Percentiles rank a stretch among this genome's conserved stretches.
phyloP scores from a whole-genome alignment of 1,140 invertebrate species.

The Orchesella cincta region DNA sequence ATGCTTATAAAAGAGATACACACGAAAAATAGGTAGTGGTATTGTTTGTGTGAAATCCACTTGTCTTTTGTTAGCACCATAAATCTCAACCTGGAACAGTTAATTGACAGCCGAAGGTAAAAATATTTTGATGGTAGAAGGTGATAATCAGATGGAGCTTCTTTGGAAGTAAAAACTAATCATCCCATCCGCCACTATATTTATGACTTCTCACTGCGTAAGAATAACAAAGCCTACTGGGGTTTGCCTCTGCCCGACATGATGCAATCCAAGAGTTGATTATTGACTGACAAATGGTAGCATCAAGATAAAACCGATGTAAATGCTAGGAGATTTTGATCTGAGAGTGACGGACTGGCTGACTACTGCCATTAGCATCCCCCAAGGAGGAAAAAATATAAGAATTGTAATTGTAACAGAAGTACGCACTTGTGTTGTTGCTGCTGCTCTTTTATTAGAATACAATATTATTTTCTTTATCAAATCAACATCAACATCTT shows the following conservation, averaged over 20 bases:
- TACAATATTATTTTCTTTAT: background rate
- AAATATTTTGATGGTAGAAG: conserved; percentile 45
- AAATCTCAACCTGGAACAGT: conserved; percentile 12
- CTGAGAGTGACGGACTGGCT: background rate
- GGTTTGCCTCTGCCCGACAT: too few relatives aligned
- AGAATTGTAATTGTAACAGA: background rate
- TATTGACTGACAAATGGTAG: background rate
- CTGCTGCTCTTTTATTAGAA: background rate
- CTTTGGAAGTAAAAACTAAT: too few relatives aligned
- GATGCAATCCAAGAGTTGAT: background rate
- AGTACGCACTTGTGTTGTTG: background rate
- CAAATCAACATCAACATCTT: too few relatives aligned
- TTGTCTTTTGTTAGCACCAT: too few relatives aligned
- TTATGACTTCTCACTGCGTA: too few relatives aligned
- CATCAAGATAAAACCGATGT: background rate
- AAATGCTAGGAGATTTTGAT: too few relatives aligned
- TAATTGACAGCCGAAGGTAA: conserved; percentile 48
- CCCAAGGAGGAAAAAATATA: background rate
- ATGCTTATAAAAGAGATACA: too few relatives aligned
- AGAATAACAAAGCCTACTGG: too few relatives aligned
- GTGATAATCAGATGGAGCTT: background rate
- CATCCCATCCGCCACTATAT: too few relatives aligned
- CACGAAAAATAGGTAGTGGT: too few relatives aligned
- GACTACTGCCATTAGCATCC: background rate
- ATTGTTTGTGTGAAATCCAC: too few relatives aligned